Evolutionary conservation across 2,797 vertebrate species (phyloP).

Genomic region (Ateles fusciceps): DNA sequence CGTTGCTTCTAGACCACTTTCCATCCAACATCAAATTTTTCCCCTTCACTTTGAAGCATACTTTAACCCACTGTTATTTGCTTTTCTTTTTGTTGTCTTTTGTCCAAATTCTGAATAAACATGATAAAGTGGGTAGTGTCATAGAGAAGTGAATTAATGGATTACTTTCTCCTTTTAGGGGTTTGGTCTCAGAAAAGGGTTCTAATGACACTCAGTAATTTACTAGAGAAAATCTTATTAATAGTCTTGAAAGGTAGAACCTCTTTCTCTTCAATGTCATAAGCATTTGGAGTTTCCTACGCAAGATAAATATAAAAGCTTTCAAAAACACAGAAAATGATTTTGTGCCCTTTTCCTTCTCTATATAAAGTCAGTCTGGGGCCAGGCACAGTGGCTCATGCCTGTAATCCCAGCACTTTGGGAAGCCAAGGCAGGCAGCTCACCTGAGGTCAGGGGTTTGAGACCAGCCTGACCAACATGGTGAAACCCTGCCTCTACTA

Average conservation of each 20-base stretch:
- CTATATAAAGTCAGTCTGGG: not conserved
- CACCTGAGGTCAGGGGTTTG: no score
- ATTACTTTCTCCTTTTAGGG: not conserved
- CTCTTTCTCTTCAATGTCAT: not conserved
- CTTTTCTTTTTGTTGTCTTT: not conserved
- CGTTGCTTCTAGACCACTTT: not conserved
- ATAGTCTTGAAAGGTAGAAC: not conserved
- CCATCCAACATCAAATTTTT: not conserved
- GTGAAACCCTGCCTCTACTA: no score
- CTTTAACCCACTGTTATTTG: not conserved
- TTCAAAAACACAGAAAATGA: not conserved
- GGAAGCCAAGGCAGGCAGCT: no score
- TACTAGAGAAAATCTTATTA: not conserved
- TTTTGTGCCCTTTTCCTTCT: not conserved
- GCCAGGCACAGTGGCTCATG: no score
- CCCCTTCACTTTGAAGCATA: not conserved
- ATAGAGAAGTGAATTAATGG: not conserved
- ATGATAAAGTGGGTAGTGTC: not conserved
- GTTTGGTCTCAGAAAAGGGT: not conserved
- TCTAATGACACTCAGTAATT: not conserved
- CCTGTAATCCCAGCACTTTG: no score
- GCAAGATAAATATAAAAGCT: slow-evolving; percentile 12
- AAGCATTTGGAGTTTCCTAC: not conserved
- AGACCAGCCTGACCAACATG: no score
- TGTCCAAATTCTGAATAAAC: not conserved